Percentiles rank a stretch among this genome's conserved stretches.
phyloP scores from a whole-genome alignment of 2,797 vertebrate genomes.

The Gorsachius magnificus region DNA sequence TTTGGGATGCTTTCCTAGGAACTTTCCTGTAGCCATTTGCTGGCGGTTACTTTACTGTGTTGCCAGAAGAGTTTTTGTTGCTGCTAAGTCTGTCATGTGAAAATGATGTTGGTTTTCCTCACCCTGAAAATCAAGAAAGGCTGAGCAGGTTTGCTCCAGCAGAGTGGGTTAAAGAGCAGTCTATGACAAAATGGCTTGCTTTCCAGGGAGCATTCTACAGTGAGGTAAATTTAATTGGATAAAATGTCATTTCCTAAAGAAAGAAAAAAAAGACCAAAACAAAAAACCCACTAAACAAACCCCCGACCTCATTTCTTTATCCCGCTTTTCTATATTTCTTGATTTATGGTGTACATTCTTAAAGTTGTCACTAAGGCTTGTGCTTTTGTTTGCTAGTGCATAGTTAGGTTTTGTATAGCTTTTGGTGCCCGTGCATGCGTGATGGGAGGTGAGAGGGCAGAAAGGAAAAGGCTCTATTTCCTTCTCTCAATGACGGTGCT shows the following conservation, averaged over 20 bases:
- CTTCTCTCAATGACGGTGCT: not conserved
- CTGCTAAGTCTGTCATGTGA: not conserved
- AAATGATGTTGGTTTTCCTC: not conserved
- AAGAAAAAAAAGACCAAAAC: fast-evolving
- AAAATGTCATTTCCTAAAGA: not conserved
- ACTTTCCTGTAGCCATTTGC: not conserved
- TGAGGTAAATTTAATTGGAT: not conserved
- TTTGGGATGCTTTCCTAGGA: not conserved
- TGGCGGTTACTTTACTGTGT: not conserved
- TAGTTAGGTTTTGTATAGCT: not conserved
- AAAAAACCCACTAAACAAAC: not conserved
- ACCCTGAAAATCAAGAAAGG: not conserved
- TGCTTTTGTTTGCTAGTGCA: not conserved
- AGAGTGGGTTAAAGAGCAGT: not conserved
- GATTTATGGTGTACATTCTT: not conserved
- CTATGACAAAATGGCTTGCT: not conserved
- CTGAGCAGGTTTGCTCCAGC: not conserved
- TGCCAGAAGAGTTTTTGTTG: not conserved
- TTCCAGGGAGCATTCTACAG: not conserved
- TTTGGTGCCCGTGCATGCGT: not conserved
- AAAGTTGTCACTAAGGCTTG: not conserved
- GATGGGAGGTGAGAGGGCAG: not conserved
- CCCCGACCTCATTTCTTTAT: not conserved
- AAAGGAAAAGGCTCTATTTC: not conserved
- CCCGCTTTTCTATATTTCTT: not conserved